These are phyloP conservation scores for Smutsia temminckii DNA, from an alignment of 2,797 vertebrate genomes.

Conservation along the genomic window DNA sequence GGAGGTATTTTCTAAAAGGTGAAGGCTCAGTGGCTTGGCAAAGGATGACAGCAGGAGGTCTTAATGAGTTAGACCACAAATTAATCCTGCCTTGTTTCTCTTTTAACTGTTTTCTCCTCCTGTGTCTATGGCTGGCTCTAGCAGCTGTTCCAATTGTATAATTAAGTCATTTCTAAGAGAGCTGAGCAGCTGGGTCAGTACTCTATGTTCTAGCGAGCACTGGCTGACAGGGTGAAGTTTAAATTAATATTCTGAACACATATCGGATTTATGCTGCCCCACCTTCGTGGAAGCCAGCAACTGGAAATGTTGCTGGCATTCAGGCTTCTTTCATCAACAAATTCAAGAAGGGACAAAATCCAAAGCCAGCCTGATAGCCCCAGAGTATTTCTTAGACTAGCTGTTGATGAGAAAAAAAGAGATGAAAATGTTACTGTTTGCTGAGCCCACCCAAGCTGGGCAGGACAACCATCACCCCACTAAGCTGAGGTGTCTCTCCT, in stretches of 20 bases:
- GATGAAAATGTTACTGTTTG: not conserved
- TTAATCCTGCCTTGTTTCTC: slow-evolving; percentile 56
- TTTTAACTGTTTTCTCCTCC: not conserved
- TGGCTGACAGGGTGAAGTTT: not conserved
- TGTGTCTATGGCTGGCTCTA: not conserved
- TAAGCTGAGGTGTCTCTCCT: not conserved
- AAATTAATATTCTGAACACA: slow-evolving; percentile 37
- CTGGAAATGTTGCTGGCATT: not conserved
- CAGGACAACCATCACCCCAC: rapidly evolving
- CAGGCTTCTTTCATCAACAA: not conserved
- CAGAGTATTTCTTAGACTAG: not conserved
- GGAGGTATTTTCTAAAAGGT: slow-evolving; percentile 15
- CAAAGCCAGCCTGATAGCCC: not conserved
- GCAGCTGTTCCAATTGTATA: slow-evolving; percentile 51
- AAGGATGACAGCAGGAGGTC: slow-evolving; percentile 8
- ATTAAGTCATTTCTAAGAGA: slow-evolving; percentile 57
- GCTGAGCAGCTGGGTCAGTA: slow-evolving; percentile 53
- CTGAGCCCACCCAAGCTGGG: not conserved
- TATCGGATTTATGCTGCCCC: not conserved
- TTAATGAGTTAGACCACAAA: slow-evolving; percentile 16
- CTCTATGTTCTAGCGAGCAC: not conserved
- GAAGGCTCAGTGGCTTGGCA: slow-evolving; percentile 20
- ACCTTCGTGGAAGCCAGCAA: not conserved
- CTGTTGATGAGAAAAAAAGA: not conserved
- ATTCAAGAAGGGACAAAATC: not conserved